A percentile compares a stretch with the other conserved stretches of the same genome.
These are phyloP conservation scores for Charanyca ferruginea DNA, from an alignment of 2,888 invertebrate species.

Conservation along the genomic window DNA sequence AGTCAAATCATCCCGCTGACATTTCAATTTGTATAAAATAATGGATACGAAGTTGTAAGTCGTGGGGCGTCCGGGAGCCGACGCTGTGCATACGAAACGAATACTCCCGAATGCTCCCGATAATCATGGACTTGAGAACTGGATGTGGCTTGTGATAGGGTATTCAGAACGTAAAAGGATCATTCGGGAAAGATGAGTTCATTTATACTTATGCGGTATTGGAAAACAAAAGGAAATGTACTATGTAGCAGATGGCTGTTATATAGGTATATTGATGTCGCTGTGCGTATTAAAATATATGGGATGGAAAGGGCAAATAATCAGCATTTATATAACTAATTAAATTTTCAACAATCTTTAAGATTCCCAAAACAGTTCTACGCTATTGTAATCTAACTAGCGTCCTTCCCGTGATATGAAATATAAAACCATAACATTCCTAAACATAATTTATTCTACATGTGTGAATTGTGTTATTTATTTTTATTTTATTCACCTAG, in stretches of 20 bases:
- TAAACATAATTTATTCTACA: no score
- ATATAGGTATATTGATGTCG: neutral
- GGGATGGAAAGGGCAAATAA: neutral
- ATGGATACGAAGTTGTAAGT: constrained; percentile 73
- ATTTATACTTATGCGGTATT: constrained; percentile 14
- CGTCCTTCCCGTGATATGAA: no score
- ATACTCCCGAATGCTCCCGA: constrained; percentile 32
- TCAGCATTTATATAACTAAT: no score
- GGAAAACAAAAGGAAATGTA: constrained; percentile 3
- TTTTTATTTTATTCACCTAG: no score
- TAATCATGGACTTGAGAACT: constrained; percentile 46
- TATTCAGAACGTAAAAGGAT: constrained; percentile 9
- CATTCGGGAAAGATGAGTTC: constrained; percentile 6
- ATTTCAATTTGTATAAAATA: constrained; percentile 84
- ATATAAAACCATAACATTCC: no score
- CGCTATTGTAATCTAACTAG: no score
- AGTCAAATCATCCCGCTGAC: constrained; percentile 76
- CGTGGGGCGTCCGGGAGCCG: constrained; percentile 65
- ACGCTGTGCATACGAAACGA: constrained; percentile 72
- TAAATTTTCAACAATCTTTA: no score
- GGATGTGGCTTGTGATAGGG: constrained; percentile 38
- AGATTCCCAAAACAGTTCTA: no score
- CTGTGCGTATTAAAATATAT: neutral
- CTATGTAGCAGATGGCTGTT: constrained; percentile 1
- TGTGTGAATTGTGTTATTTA: no score